Evolutionary conservation across 2,888 invertebrate genomes (phyloP), one percentile per base, ranked within the genome.

Genomic region (Lomographa bimaculata): DNA sequence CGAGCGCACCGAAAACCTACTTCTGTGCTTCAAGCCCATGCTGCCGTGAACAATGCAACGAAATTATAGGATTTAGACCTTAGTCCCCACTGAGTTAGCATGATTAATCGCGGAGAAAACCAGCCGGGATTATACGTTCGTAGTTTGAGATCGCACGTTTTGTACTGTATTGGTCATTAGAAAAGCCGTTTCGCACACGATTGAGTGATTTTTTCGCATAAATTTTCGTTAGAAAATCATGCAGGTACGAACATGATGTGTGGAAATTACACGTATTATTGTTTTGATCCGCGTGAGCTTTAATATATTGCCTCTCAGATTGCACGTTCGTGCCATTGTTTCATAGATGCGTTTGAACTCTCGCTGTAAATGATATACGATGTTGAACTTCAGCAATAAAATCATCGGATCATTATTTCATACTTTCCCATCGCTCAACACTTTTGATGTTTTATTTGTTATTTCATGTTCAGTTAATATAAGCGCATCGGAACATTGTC

Each of bases 21-120:
- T 83, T 85, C 69, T 75, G 63, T 57, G 63, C 66, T 66, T 50
- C 56, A 53, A 73, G 71, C 54, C 57, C 62, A 62, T 50, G 60
- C 60, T 61, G 71, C 73, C 66, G 71, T 68, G 73, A 79, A 83
- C 82, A 81, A 82, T 79, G 69, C 75, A 60, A 57, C 63, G 57
- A 81, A 77, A 86, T 86, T 84, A 86, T 82, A 85, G 85, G 75
- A 79, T 72, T 85, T 81, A 83, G 57, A 64, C 54, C 57, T 62
- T 52, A 63, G 71, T 71, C 79, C 68, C 74, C 78, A 78, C 81
- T 78, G 76, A 72, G 77, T 76, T 69, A 75, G 77, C 76, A 79
- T 82, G 83, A 83, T 85, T 83, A 83, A 85, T 82, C 75, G 78
- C 58, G 62, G 76, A 78, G 82, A 85, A 84, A 85, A 79, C 76